Evolutionary conservation across 2,113 vertebrate species (phyloP).

Genomic region (Ramphastos sulfuratus): DNA sequence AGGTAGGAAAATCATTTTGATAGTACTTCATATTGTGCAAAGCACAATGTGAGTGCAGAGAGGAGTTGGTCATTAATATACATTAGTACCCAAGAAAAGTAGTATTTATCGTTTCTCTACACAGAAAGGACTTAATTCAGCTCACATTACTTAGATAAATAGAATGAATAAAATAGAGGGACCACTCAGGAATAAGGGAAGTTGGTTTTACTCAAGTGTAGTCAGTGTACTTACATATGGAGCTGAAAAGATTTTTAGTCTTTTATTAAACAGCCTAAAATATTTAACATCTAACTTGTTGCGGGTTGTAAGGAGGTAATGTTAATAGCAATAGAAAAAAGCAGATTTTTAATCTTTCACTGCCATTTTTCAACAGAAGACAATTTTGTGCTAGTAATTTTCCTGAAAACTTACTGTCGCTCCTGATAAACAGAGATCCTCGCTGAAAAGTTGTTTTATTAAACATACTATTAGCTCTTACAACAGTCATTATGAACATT

Average conservation of each 20-base stretch:
- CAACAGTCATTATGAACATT: background rate
- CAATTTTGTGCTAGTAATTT: background rate
- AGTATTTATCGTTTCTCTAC: background rate
- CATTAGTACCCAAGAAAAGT: background rate
- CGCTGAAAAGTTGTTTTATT: background rate
- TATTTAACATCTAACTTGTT: conserved; percentile 17
- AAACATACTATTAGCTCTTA: background rate
- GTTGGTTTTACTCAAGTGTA: conserved; percentile 2
- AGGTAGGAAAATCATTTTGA: conserved; percentile 23
- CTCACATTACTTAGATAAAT: background rate
- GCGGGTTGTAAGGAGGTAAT: background rate
- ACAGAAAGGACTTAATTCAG: background rate
- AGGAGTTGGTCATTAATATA: conserved; percentile 5
- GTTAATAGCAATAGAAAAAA: background rate
- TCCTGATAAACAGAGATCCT: background rate
- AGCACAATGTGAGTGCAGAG: background rate
- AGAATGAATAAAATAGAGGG: conserved; percentile 6
- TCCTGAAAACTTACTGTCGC: background rate
- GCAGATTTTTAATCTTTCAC: background rate
- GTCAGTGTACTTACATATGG: background rate
- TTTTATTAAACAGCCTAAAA: conserved; percentile 4
- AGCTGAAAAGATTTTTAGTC: conserved; percentile 9
- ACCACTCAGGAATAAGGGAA: conserved; percentile 11
- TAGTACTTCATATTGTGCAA: background rate
- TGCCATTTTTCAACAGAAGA: background rate